phyloP scores from a whole-genome alignment of 37 sponge, comb jelly and placozoan species.

The Lycopodina hypogea region DNA sequence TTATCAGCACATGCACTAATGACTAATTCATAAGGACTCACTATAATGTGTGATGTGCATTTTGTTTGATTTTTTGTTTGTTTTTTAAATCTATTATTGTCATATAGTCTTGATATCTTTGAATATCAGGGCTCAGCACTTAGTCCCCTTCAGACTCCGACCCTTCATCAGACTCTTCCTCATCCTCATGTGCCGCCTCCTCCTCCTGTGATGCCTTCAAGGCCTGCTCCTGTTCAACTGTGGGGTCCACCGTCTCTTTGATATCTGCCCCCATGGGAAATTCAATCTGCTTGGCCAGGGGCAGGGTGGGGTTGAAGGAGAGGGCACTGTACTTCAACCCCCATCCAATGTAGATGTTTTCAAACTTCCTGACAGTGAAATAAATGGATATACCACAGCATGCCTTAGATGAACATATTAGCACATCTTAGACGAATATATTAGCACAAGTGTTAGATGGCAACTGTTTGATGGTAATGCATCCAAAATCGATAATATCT shows the following conservation, averaged over 20 bases:
- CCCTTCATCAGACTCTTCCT: constrained; percentile 81
- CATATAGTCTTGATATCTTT: no score
- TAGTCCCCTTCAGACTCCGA: no score
- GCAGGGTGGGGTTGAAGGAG: constrained; percentile 88
- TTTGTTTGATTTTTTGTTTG: no score
- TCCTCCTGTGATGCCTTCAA: constrained; percentile 75
- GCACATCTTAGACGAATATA: constrained; percentile 11
- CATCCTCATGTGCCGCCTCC: constrained; percentile 83
- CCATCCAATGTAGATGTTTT: constrained; percentile 95
- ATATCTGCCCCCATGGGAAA: constrained; percentile 87
- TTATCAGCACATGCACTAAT: no score
- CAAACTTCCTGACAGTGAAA: constrained; percentile 74
- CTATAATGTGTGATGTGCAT: no score
- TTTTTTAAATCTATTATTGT: no score
- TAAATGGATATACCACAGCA: neutral
- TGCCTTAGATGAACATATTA: no score
- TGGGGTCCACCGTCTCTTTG: constrained; percentile 87
- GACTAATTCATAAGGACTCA: no score
- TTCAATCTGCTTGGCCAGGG: constrained; percentile 87
- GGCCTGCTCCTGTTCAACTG: constrained; percentile 88
- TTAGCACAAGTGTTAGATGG: neutral
- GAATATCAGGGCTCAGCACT: no score
- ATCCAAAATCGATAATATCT: no score
- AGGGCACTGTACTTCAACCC: constrained; percentile 92
- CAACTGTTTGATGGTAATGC: neutral